Conservation (phyloP, 2,888 invertebrate species). For the Mythimna lalbum region DNA sequence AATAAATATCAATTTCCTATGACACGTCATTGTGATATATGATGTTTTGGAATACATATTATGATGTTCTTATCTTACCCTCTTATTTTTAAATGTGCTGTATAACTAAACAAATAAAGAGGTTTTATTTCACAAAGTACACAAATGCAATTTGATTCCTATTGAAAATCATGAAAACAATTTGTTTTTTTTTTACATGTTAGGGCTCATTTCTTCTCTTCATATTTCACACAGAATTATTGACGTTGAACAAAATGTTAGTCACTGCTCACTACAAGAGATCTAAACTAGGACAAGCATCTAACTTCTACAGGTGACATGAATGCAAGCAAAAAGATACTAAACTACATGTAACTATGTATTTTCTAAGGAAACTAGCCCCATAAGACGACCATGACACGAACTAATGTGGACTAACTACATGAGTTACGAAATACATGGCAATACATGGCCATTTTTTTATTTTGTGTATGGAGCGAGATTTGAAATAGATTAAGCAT, state of each 20-base stretch:
- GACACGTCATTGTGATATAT: background rate
- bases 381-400: slow-evolving; percentile 39
- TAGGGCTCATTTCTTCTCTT: slow-evolving; percentile 45
- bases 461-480: slow-evolving; percentile 51
- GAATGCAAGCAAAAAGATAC: slow-evolving; percentile 62
- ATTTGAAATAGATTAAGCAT: background rate
- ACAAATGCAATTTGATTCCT: background rate
- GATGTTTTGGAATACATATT: background rate
- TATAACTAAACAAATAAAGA: slow-evolving; percentile 7
- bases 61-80: background rate
- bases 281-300: slow-evolving; percentile 62
- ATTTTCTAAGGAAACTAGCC: slow-evolving; percentile 52
- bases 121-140: slow-evolving; percentile 5
- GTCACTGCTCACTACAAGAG: slow-evolving; percentile 67
- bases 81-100: background rate
- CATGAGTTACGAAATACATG: slow-evolving; percentile 42
- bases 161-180: background rate
- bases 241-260: slow-evolving; percentile 64
- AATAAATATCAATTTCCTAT: slow-evolving; percentile 28
- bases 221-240: slow-evolving; percentile 29
- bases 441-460: slow-evolving; percentile 1
- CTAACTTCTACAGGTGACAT: slow-evolving; percentile 65
- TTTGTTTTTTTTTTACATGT: slow-evolving; percentile 36
- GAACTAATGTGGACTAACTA: slow-evolving; percentile 47
- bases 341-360: slow-evolving; percentile 57